Evolutionary conservation across 2,797 vertebrate genomes (phyloP).

Genomic region (Bufotes viridis): DNA sequence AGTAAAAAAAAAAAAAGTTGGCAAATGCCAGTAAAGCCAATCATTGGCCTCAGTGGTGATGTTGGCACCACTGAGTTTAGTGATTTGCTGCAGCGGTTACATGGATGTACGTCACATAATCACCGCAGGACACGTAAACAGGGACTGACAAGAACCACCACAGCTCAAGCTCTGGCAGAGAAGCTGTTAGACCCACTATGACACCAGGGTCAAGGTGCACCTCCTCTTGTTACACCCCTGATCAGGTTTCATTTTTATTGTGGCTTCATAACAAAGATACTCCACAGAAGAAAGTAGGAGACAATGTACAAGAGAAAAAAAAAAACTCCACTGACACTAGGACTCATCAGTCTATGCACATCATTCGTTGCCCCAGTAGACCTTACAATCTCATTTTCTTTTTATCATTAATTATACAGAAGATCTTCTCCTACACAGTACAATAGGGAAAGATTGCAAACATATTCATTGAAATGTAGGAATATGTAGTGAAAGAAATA

Average conservation of each 20-base stretch:
- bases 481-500: not conserved
- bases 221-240: not conserved
- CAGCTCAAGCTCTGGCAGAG: too few relatives aligned
- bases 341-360: not conserved
- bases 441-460: not conserved
- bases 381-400: not conserved
- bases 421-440: not conserved
- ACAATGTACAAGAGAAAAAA: not conserved
- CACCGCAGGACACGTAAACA: too few relatives aligned
- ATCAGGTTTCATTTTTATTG: not conserved
- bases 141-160: too few relatives aligned
- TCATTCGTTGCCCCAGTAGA: not conserved
- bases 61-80: too few relatives aligned
- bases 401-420: slow-evolving; percentile 4
- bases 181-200: not conserved
- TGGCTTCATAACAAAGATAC: not conserved
- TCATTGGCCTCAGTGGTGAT: too few relatives aligned
- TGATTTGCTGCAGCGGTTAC: too few relatives aligned
- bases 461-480: not conserved
- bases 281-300: not conserved
- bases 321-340: not conserved
- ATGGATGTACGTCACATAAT: too few relatives aligned
- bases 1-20: too few relatives aligned
- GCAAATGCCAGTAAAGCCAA: too few relatives aligned
- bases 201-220: not conserved